phyloP scores from a whole-genome alignment of 2,888 invertebrate species.

The Proisotoma minuta region DNA sequence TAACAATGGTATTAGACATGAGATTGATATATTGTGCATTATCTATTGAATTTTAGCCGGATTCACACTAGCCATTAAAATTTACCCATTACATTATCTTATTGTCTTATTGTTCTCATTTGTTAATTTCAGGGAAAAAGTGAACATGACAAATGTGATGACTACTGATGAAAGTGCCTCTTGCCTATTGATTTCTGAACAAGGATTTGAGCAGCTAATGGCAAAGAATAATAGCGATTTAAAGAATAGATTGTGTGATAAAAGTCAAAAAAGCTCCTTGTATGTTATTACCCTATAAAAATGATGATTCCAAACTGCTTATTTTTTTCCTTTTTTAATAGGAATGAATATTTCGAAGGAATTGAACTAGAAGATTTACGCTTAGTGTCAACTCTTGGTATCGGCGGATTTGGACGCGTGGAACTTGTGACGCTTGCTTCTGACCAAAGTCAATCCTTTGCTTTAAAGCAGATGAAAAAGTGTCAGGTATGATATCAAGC shows the following conservation, averaged over 20 bases:
- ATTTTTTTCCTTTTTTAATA: neutral
- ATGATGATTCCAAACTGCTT: neutral
- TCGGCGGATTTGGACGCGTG: slow-evolving; percentile 90
- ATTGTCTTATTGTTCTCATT: slow-evolving; percentile 54
- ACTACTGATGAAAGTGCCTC: slow-evolving; percentile 3
- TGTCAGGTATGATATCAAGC: slow-evolving; percentile 60
- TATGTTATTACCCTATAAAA: neutral
- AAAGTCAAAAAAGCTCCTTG: neutral
- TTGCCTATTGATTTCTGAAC: neutral
- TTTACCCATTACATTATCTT: neutral
- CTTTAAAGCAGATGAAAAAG: slow-evolving; percentile 83
- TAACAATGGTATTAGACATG: no score
- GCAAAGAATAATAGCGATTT: slow-evolving; percentile 9
- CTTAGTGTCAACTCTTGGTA: slow-evolving; percentile 77
- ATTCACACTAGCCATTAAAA: neutral
- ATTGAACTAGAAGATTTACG: slow-evolving; percentile 73
- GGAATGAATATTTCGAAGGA: slow-evolving; percentile 53
- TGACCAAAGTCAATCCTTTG: slow-evolving; percentile 53
- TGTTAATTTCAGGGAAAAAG: slow-evolving; percentile 61
- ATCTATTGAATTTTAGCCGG: neutral
- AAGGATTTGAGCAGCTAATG: slow-evolving; percentile 11
- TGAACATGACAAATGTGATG: slow-evolving; percentile 10
- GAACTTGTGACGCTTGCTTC: slow-evolving; percentile 60
- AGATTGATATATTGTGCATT: no score
- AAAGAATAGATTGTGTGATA: neutral